These are phyloP conservation scores for Sigmodon hispidus DNA, from an alignment of 2,113 vertebrate genomes.

Conservation along the genomic window DNA sequence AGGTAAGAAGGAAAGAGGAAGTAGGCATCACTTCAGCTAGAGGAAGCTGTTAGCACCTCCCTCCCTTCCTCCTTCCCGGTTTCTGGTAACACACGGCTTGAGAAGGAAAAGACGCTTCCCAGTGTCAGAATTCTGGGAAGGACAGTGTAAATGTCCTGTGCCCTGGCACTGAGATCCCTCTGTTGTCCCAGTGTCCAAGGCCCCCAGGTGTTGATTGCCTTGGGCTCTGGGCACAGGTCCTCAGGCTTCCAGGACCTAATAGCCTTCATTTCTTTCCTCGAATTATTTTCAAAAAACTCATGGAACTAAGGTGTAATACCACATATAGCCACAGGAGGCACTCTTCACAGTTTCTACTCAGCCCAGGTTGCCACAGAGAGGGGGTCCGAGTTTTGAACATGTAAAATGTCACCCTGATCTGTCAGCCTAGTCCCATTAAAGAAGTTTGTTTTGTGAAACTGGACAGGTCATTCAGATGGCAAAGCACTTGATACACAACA, in stretches of 20 bases:
- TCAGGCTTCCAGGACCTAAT: not conserved
- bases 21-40: not conserved
- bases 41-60: not conserved
- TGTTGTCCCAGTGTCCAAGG: not conserved
- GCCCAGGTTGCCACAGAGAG: too few relatives aligned
- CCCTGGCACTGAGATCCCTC: not conserved
- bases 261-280: not conserved
- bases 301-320: not conserved
- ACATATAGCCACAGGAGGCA: not conserved
- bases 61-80: not conserved
- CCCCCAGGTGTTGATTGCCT: not conserved
- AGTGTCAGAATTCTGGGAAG: slow-evolving; percentile 35
- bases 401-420: not conserved
- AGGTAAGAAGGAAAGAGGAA: not conserved
- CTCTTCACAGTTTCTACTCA: too few relatives aligned
- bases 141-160: not conserved
- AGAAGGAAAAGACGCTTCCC: slow-evolving; percentile 55
- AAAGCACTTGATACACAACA: not conserved
- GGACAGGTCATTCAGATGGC: not conserved
- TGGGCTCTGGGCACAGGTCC: not conserved
- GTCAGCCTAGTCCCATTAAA: not conserved
- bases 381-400: not conserved
- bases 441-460: not conserved
- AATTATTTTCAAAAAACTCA: not conserved
- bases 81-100: not conserved